Evolutionary conservation across 2,888 invertebrate genomes (phyloP), one percentile per base, ranked within the genome.

Genomic region (Drosophila formosana): DNA sequence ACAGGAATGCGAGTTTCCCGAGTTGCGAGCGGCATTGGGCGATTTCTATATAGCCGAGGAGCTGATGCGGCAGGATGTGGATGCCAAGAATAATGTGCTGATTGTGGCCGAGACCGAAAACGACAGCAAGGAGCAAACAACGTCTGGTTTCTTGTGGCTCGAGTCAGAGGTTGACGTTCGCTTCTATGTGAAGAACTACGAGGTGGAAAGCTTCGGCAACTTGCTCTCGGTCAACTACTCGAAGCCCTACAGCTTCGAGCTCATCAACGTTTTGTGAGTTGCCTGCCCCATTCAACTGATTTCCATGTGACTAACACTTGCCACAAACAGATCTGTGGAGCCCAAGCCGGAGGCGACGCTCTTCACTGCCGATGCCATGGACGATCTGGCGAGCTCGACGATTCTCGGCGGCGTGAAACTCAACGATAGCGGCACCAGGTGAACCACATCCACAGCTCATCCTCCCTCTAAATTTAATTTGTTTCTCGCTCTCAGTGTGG

Each of bases 31-130:
- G 46, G 73, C 94, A 7, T 94, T 95, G 80, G 96, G 96, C 0
- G 93, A 95, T 11, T 95, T 92, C 88, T 96, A 95, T 79, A 93
- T 96, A 8, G 95, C 95, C 56, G 96, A 96, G 91, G 93, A 96
- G 50, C 91, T 96, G 26, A 93, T 94, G 26, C 65, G 72, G 0
- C 60, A 46, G 25, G 70, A 80, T 39, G 11, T 28, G n/a, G 46
- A 18, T 0, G 66, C 66, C 4, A 32, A 72, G 5, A 46, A 71
- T 4, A 66, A 30, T 37, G 93, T 93, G 56, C 91, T 95, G n/a
- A 93, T 96, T 66, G 94, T 95, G 0, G 94, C 95, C 7, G 95
- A 96, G 56, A 13, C 69, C 1, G 66, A 53, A 30, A 69, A 73
- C 9, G 28, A 53, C 0, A n/a, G 4, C 1, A 39, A 78, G 39